Evolutionary conservation across 1,140 invertebrate species (phyloP), one percentile per base, ranked within the genome.

Genomic region (Diachasmimorpha longicaudata): DNA sequence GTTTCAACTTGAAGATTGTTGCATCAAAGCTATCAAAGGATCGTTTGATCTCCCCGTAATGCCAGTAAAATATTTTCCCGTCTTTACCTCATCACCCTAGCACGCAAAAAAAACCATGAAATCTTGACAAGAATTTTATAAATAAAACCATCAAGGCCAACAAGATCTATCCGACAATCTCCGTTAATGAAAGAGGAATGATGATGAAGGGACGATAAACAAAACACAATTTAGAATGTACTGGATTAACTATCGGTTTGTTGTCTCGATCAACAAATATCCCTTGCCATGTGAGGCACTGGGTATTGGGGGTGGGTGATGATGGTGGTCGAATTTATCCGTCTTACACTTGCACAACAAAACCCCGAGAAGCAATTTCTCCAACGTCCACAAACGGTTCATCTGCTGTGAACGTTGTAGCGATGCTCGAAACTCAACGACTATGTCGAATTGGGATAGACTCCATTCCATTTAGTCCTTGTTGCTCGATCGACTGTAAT

Each of bases 401-500:
- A 58, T 72, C 25, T 39, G 31, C 70, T 58, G 44, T 72, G 39
- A 48, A 48, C 48, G 10, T 16, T 23, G 21, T 4, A 25, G 19
- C 58, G 21, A 63, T 52, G 23, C 48, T 36, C 48, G 14, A 31
- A 31, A 39, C n/a, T 4, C 16, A 21, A 55, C 21, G 25, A 48
- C 46, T 23, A 55, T 48, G 70, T 72, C 19, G 70, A 79, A 74
- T 77, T 79, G 75, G 48, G 76, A 79, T 79, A 48, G 70, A 72
- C 70, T 68, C 73, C 68, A 39, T 79, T 79, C 76, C 37, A 71
- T 79, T 75, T 72, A 58, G 67, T 79, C 70, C 75, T 66, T 16
- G 52, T 21, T 71, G 75, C 46, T 52, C 75, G 75, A 79, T 79
- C 63, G 78, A 77, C 48, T 68, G 71, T 67, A 79, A 76, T 79